Percentiles rank a stretch among this genome's conserved stretches.
These are phyloP conservation scores for Caranx melampygus DNA, from an alignment of 2,113 vertebrate species.

Conservation along the genomic window DNA sequence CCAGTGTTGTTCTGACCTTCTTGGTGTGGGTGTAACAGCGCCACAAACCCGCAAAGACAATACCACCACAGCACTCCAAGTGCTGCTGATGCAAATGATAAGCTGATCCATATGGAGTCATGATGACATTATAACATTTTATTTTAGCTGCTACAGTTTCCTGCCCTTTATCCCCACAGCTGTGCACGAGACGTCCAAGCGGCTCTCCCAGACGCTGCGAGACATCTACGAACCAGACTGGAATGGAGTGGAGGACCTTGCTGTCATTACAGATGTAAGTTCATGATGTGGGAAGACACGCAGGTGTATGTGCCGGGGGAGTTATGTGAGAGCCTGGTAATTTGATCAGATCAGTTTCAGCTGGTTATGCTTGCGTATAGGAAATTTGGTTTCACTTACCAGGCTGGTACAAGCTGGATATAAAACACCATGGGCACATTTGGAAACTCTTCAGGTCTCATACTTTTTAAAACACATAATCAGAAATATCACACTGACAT, in stretches of 20 bases:
- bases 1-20: slow-evolving; percentile 69
- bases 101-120: not conserved
- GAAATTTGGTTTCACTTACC: not conserved
- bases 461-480: no score
- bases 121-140: slow-evolving; percentile 15
- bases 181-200: slow-evolving; percentile 93
- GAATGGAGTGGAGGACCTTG: slow-evolving; percentile 88
- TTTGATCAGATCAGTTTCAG: not conserved
- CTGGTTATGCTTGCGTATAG: not conserved
- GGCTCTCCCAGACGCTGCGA: slow-evolving; percentile 89
- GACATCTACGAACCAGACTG: slow-evolving; percentile 91
- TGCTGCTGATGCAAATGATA: slow-evolving; percentile 26
- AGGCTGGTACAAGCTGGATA: not conserved
- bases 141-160: not conserved
- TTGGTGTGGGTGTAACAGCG: slow-evolving; percentile 26
- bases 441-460: no score
- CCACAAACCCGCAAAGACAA: slow-evolving; percentile 39
- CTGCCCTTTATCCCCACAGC: slow-evolving; percentile 73
- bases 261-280: slow-evolving; percentile 88
- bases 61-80: not conserved
- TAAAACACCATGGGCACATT: not conserved
- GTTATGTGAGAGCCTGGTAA: not conserved
- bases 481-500: no score
- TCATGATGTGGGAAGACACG: not conserved
- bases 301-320: not conserved